Conservation (phyloP, 2,888 invertebrate genomes). For the Microplitis manilae region DNA sequence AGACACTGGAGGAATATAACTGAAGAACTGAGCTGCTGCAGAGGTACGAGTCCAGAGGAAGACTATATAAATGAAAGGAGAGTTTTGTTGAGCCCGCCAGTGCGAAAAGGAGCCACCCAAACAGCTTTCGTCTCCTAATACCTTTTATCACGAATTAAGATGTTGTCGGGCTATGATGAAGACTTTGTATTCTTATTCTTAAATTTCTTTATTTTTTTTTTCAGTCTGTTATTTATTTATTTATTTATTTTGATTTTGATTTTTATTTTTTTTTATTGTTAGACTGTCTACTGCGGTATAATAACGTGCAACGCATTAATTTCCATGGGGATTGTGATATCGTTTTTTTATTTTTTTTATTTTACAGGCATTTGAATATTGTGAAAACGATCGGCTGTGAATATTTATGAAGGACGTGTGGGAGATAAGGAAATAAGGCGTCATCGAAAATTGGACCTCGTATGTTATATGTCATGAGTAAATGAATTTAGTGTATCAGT, state of each 20-base stretch:
- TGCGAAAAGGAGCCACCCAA: conserved; percentile 47
- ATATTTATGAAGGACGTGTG: conserved; percentile 35
- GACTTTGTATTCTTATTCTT: neutral
- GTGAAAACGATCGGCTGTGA: conserved; percentile 34
- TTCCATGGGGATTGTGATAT: neutral
- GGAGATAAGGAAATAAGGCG: conserved; percentile 12
- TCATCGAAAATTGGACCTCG: conserved; percentile 14
- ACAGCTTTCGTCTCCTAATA: conserved; percentile 57
- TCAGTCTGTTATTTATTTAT: neutral
- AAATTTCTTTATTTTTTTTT: neutral
- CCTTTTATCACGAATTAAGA: conserved; percentile 64
- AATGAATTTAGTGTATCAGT: neutral
- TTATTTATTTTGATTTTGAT: too few relatives aligned
- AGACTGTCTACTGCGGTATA: neutral
- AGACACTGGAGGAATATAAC: neutral
- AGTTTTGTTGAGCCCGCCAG: conserved; percentile 17
- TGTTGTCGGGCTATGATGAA: conserved; percentile 53
- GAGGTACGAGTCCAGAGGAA: neutral
- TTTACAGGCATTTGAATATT: conserved; percentile 9
- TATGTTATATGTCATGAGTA: neutral
- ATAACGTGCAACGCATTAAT: conserved; percentile 21
- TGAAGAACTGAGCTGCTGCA: conserved; percentile 24
- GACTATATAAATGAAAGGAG: neutral
- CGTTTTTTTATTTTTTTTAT: conserved; percentile 10
- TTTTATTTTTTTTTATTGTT: conserved; percentile 7